Percentiles rank a stretch among this genome's conserved stretches.
These are phyloP conservation scores for Paramuricea clavata DNA, from an alignment of 92 coral and sea anemone genomes.

Conservation along the genomic window DNA sequence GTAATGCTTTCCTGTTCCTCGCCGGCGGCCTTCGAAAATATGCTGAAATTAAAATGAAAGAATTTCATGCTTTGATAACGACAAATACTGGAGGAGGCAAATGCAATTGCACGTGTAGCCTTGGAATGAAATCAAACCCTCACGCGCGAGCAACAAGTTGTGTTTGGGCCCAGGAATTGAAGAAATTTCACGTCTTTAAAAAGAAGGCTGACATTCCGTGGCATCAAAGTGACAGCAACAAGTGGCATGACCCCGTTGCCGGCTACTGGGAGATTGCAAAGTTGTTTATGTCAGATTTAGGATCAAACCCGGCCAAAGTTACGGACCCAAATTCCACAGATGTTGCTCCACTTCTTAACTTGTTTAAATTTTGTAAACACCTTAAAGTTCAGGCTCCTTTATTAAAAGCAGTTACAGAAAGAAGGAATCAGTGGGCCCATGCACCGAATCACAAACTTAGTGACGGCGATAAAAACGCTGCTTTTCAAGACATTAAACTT, in stretches of 20 bases:
- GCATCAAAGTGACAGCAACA: conserved; percentile 76
- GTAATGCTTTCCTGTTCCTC: conserved; percentile 67
- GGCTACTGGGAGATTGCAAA: conserved; percentile 92
- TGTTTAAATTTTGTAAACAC: conserved; percentile 69
- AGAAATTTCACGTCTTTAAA: neutral
- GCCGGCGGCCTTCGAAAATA: conserved; percentile 73
- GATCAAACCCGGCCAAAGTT: conserved; percentile 43
- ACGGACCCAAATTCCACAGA: conserved; percentile 74
- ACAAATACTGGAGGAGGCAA: conserved; percentile 48
- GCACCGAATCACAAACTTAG: conserved; percentile 75
- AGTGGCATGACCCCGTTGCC: conserved; percentile 75
- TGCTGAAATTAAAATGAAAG: conserved; percentile 51
- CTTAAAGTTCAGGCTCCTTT: conserved; percentile 48
- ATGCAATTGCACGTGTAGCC: conserved; percentile 62
- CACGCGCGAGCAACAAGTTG: conserved; percentile 56
- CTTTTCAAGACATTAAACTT: conserved; percentile 59
- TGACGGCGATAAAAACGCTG: conserved; percentile 61
- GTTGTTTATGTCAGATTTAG: conserved; percentile 81
- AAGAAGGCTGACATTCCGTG: conserved; percentile 70
- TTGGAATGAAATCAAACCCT: conserved; percentile 44
- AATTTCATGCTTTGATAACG: conserved; percentile 55
- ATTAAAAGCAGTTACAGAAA: conserved; percentile 61
- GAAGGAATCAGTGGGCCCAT: conserved; percentile 88
- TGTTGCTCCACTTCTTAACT: conserved; percentile 75
- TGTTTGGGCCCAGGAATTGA: conserved; percentile 75